Evolutionary conservation across 1,140 invertebrate species (phyloP).

Genomic region (Lineus longissimus): DNA sequence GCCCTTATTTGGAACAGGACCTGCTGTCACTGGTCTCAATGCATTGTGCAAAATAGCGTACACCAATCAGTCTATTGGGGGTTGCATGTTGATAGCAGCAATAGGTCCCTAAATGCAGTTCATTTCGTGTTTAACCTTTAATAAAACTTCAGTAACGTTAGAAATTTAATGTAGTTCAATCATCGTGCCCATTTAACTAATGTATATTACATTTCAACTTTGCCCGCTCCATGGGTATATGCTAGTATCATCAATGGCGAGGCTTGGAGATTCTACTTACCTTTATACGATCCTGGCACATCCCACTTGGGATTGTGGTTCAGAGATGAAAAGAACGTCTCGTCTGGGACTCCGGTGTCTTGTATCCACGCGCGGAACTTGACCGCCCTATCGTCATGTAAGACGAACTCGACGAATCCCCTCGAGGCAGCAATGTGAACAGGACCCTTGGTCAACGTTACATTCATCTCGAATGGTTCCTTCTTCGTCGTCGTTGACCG

Average conservation of each 20-base stretch:
- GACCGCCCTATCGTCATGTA: background rate
- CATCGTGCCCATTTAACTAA: too few relatives aligned
- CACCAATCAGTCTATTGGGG: too few relatives aligned
- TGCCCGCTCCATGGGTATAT: too few relatives aligned
- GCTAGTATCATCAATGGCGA: background rate
- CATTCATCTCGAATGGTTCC: constrained; percentile 8
- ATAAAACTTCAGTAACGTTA: too few relatives aligned
- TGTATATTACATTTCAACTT: too few relatives aligned
- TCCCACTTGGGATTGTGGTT: constrained; percentile 9
- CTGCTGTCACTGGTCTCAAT: too few relatives aligned
- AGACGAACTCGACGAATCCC: constrained; percentile 10
- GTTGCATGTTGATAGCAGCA: too few relatives aligned
- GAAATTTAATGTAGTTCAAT: too few relatives aligned
- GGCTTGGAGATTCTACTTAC: constrained; percentile 19
- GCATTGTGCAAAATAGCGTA: too few relatives aligned
- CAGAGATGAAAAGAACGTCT: constrained; percentile 17
- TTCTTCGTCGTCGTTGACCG: background rate
- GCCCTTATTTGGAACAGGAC: too few relatives aligned
- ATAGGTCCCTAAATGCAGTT: too few relatives aligned
- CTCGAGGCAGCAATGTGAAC: constrained; percentile 5
- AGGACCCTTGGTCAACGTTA: constrained; percentile 7
- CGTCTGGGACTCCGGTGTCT: constrained; percentile 14
- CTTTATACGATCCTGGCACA: constrained; percentile 24
- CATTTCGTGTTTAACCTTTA: too few relatives aligned
- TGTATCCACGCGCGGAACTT: constrained; percentile 7